These are phyloP conservation scores for Cossypha niveicapilla DNA, from an alignment of 2,797 vertebrate genomes.

Conservation along the genomic window DNA sequence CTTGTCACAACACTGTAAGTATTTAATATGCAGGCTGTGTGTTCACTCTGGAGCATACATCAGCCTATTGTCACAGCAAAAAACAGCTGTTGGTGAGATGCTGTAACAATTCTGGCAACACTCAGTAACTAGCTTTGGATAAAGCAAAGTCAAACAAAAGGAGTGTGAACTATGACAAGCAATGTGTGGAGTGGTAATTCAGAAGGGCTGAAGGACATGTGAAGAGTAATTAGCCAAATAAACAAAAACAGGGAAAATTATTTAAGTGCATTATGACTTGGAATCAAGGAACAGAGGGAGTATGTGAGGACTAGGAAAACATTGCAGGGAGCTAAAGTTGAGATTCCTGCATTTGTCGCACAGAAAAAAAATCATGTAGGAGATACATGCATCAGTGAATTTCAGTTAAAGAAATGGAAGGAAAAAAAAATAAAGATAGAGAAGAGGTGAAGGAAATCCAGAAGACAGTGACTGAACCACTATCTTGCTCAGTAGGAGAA, in stretches of 20 bases:
- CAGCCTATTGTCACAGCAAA: not conserved
- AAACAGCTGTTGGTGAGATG: not conserved
- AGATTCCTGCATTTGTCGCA: not conserved
- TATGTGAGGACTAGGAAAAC: not conserved
- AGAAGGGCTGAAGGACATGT: not conserved
- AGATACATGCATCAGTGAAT: not conserved
- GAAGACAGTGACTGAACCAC: not conserved
- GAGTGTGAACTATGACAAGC: not conserved
- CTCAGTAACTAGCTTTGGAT: not conserved
- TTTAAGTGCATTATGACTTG: not conserved
- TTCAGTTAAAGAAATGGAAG: not conserved
- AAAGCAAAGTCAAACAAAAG: constrained; percentile 16
- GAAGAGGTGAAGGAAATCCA: not conserved
- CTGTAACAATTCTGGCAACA: not conserved
- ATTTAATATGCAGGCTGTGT: not conserved
- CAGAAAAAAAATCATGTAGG: not conserved
- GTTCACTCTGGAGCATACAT: not conserved
- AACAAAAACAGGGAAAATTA: not conserved
- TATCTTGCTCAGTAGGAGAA: not conserved
- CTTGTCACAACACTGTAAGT: not conserved
- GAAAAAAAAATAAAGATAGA: rapidly evolving
- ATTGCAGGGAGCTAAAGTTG: not conserved
- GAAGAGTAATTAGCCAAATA: not conserved
- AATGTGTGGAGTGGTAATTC: not conserved
- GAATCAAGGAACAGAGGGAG: not conserved